Evolutionary conservation across 2,888 invertebrate genomes (phyloP).

Genomic region (Dryomyza anilis): DNA sequence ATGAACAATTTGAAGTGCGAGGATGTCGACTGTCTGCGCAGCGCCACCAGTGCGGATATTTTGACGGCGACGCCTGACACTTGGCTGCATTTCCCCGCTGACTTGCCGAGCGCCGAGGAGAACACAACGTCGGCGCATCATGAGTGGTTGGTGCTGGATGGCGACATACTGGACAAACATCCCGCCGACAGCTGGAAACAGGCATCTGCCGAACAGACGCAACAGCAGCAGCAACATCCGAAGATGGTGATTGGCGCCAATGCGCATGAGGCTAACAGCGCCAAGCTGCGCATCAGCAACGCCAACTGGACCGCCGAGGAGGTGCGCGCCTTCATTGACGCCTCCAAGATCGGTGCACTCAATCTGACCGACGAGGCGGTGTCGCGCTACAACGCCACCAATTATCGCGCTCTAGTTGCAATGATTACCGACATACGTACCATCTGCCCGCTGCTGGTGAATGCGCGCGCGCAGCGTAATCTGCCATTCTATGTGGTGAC

Average conservation of each 20-base stretch:
- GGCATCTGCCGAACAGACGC: constrained; percentile 56
- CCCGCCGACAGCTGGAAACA: constrained; percentile 70
- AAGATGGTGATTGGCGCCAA: constrained; percentile 74
- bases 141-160: constrained; percentile 80
- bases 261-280: constrained; percentile 73
- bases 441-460: constrained; percentile 75
- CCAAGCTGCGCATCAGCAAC: constrained; percentile 67
- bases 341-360: constrained; percentile 65
- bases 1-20: constrained; percentile 66
- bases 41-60: constrained; percentile 65
- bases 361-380: constrained; percentile 70
- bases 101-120: constrained; percentile 64
- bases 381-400: constrained; percentile 71
- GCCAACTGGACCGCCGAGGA: constrained; percentile 71
- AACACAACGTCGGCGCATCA: constrained; percentile 65
- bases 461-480: constrained; percentile 68
- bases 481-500: constrained; percentile 78
- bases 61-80: constrained; percentile 73
- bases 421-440: constrained; percentile 81
- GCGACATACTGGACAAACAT: constrained; percentile 70
- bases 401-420: constrained; percentile 71
- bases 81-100: constrained; percentile 69
- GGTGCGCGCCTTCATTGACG: constrained; percentile 68
- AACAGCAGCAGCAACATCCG: too few relatives aligned
- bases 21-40: constrained; percentile 67